These are phyloP conservation scores for Nannobrachium achirus DNA, from an alignment of 2,113 vertebrate genomes.

Conservation along the genomic window DNA sequence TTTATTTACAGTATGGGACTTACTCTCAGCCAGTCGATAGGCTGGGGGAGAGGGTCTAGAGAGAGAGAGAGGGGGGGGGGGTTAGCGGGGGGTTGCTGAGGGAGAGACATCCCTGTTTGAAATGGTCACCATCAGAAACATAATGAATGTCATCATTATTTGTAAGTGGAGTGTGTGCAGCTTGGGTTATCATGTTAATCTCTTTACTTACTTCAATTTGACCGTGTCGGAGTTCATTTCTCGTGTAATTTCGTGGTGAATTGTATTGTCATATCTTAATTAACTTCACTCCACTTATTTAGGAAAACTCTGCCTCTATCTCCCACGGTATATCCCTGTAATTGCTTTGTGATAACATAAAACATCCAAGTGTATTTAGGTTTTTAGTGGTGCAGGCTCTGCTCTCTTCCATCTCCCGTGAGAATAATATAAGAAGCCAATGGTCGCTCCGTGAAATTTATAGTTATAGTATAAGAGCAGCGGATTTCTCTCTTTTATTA, in stretches of 20 bases:
- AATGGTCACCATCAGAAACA: neutral
- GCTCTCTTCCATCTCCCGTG: neutral
- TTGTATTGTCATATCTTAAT: neutral
- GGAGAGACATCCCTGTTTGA: neutral
- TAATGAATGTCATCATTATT: neutral
- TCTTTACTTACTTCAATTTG: neutral
- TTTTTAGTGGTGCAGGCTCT: no score
- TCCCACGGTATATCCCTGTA: no score
- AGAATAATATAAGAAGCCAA: neutral
- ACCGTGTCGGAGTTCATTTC: neutral
- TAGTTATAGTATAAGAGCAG: neutral
- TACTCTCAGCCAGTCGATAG: conserved; percentile 19
- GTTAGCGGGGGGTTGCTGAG: neutral
- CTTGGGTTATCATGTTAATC: neutral
- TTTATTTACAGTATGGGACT: conserved; percentile 50
- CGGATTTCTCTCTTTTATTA: neutral
- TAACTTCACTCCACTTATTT: neutral
- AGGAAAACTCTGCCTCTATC: neutral
- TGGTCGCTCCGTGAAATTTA: neutral
- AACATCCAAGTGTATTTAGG: no score
- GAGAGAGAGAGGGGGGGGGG: neutral
- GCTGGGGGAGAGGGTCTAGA: neutral
- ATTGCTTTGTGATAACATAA: no score
- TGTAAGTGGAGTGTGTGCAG: neutral
- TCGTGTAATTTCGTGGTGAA: neutral